Evolutionary conservation across 2,113 vertebrate species (phyloP), one percentile per base, ranked within the genome.

Genomic region (Oncorhynchus mykiss): DNA sequence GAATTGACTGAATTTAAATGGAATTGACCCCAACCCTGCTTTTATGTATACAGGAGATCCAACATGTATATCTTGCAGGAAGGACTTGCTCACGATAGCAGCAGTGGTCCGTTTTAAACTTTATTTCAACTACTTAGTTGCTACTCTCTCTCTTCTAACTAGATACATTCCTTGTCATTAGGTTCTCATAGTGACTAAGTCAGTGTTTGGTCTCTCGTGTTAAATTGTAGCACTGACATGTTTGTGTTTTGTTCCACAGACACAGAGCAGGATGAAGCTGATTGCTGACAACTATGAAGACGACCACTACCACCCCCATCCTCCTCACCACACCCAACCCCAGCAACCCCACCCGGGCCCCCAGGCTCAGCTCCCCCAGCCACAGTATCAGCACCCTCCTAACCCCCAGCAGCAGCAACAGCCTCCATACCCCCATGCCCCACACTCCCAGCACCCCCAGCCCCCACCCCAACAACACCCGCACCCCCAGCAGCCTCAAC

Each of bases 181-280:
- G 13, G 51, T 54, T 1, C 1, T 57, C 13, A 57, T 57, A 57
- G 18, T 57, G 3, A 57, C 13, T 57, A 57, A 57, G 5, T 18
- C 51, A 54, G 51, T 18, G 51, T 5, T 54, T 54, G 51, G 51
- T 18, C 3, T 54, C n/a, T 45, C 39, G 9, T 62, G 59, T 62
- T 62, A 22, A 62, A n/a, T 22, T 29, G 5, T 64, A 11, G 11
- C 54, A 11, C 25, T 51, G 14, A 3, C 59, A 22, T 71, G 22
- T 72, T 12, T 80, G 25, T 87, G 88, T n/a, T 82, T 18, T 84
- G 68, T 81, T 65, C n/a, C 80, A 93, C 88, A 99, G 98, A 99
- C 97, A 34, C 98, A 99, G 79, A 99, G 97, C 88, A 92, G 98
- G 81, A 99, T 99, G 98, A 99, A 99, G 88, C 91, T 99, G 85